Evolutionary conservation across 1,140 invertebrate genomes (phyloP).

Genomic region (Trypoxylus dichotomus): DNA sequence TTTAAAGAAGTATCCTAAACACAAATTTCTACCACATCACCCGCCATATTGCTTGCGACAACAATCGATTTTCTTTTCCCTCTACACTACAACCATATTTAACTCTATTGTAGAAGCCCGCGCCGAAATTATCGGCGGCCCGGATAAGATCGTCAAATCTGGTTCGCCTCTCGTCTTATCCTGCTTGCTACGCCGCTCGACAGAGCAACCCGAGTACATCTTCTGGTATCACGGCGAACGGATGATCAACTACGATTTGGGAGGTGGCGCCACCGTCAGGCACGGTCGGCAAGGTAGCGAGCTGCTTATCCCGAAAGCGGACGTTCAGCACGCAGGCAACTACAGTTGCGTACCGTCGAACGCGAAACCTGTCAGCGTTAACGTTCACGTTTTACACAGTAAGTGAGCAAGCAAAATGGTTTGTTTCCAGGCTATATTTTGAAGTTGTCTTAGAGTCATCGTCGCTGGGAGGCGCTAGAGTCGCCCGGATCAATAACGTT

Average conservation of each 20-base stretch:
- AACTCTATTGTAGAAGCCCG: slow-evolving; percentile 61
- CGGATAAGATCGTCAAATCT: slow-evolving; percentile 71
- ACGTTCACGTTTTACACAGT: slow-evolving; percentile 54
- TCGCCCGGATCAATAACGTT: neutral
- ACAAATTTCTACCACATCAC: too few relatives aligned
- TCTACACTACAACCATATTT: too few relatives aligned
- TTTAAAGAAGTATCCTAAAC: too few relatives aligned
- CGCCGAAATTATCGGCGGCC: slow-evolving; percentile 71
- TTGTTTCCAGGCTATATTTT: neutral
- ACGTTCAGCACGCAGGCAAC: slow-evolving; percentile 60
- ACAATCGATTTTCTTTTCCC: too few relatives aligned
- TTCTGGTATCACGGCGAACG: slow-evolving; percentile 78
- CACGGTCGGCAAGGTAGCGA: slow-evolving; percentile 58
- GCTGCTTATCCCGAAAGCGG: slow-evolving; percentile 60
- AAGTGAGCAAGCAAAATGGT: slow-evolving; percentile 25
- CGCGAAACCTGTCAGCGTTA: slow-evolving; percentile 59
- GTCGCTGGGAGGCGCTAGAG: neutral
- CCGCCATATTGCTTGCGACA: too few relatives aligned
- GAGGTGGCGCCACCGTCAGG: slow-evolving; percentile 66
- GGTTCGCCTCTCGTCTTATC: slow-evolving; percentile 71
- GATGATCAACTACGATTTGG: slow-evolving; percentile 75
- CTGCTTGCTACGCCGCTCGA: slow-evolving; percentile 69
- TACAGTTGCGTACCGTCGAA: slow-evolving; percentile 64
- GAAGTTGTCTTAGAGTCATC: neutral
- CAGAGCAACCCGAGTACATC: slow-evolving; percentile 71